A percentile compares a stretch with the other conserved stretches of the same genome.
Evolutionary conservation across 2,888 invertebrate genomes (phyloP).

Genomic region (Prionchulus punctatus): DNA sequence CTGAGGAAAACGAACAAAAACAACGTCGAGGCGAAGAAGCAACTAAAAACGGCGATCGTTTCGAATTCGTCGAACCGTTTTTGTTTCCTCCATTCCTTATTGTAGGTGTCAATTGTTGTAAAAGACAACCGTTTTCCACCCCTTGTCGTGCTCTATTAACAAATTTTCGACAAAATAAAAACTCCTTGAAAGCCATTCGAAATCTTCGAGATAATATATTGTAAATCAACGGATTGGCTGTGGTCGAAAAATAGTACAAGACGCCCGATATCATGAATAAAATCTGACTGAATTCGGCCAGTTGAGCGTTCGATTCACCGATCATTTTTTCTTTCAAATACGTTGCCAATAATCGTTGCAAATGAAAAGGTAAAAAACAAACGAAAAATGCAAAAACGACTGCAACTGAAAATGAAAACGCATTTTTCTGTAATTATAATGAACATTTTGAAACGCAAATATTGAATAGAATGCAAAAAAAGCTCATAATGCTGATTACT

Average conservation of each 20-base stretch:
- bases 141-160: conserved; percentile 37
- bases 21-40: too few relatives aligned
- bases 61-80: not conserved
- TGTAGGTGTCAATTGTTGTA: not conserved
- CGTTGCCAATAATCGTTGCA: not conserved
- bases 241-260: not conserved
- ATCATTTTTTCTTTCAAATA: too few relatives aligned
- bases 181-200: not conserved
- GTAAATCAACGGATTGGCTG: not conserved
- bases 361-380: not conserved
- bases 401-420: not conserved
- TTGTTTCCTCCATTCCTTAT: not conserved
- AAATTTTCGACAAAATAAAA: not conserved
- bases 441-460: too few relatives aligned
- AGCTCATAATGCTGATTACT: too few relatives aligned
- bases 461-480: too few relatives aligned
- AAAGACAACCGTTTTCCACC: not conserved
- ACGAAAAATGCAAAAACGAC: not conserved
- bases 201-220: not conserved
- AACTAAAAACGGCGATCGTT: not conserved
- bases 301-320: not conserved
- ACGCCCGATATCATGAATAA: not conserved
- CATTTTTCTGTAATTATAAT: too few relatives aligned
- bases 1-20: too few relatives aligned
- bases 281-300: not conserved